Evolutionary conservation across 2,797 vertebrate genomes (phyloP).

Genomic region (Glyptemys insculpta): DNA sequence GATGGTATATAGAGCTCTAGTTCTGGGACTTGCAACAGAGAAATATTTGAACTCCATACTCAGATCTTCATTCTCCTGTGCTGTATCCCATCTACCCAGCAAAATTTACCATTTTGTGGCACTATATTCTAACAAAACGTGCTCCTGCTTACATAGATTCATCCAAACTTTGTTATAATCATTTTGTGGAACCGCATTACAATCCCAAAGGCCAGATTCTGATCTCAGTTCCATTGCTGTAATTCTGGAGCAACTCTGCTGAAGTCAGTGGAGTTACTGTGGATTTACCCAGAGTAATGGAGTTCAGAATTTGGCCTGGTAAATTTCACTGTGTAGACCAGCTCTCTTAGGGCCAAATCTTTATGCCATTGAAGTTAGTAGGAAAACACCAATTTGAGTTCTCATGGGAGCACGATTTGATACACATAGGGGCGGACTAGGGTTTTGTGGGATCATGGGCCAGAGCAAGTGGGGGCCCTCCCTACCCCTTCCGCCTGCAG

Average conservation of each 20-base stretch:
- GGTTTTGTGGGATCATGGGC: too few relatives aligned
- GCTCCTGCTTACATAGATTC: background rate
- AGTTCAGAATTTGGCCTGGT: background rate
- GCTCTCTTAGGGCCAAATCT: background rate
- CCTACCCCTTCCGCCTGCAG: too few relatives aligned
- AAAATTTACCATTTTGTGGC: background rate
- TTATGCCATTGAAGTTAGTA: background rate
- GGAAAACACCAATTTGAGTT: constrained; percentile 18
- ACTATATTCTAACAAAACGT: background rate
- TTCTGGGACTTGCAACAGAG: constrained; percentile 47
- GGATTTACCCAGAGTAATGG: background rate
- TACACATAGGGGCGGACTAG: background rate
- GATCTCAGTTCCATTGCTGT: background rate
- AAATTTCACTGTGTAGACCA: background rate
- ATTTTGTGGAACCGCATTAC: background rate
- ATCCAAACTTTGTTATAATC: background rate
- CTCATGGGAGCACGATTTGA: constrained; percentile 11
- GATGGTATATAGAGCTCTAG: constrained; percentile 61
- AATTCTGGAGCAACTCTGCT: background rate
- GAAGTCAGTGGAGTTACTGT: background rate
- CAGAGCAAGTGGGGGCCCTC: too few relatives aligned
- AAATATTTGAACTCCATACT: constrained; percentile 54
- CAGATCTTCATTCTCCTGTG: constrained; percentile 47
- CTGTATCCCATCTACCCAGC: background rate
- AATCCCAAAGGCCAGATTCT: background rate